Evolutionary conservation across 2,888 invertebrate genomes (phyloP), one percentile per base, ranked within the genome.

Genomic region (Plemyria rubiginata): DNA sequence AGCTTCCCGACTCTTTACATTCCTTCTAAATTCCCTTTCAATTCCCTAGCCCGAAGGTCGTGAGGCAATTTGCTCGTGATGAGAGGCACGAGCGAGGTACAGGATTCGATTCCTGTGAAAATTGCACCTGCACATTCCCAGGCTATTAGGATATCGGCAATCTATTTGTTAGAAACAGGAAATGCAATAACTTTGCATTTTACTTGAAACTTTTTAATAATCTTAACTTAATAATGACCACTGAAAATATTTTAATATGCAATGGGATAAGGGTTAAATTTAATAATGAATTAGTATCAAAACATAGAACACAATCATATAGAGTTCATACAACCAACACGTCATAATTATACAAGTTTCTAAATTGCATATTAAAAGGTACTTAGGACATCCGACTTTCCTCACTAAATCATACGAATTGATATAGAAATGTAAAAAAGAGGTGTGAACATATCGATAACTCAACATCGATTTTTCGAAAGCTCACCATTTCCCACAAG

Each of bases 31-130:
- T 67, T 71, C 71, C 65, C 66, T 68, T 67, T 68, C 67, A 63
- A 64, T 56, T 61, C 48, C 60, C 22, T 59, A 57, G 48, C 52
- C 63, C 57, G 48, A 69, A 68, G 73, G 68, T 66, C 68, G 70
- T 70, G 65, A 70, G 73, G 71, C 66, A 80, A 82, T 86, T 85
- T 80, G 80, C 80, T 87, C 87, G 89, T 90, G 89, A 84, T 80
- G 67, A 68, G 60, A 70, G 69, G 75, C 88, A 87, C 87, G 86
- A 79, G 78, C 76, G 84, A 78, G 78, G 75, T 66, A 70, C 76
- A 74, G 73, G 71, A 75, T 80, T 81, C 78, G 80, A 82, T 81
- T 79, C 82, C 80, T 68, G 79, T 67, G 77, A 70, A 80, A 80
- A 82, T 82, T 81, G 75, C 75, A 54, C 57, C 41, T 29, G 15